A percentile compares a stretch with the other conserved stretches of the same genome.
Conservation (phyloP, 2,888 invertebrate species). For the Drosophila picticornis region DNA sequence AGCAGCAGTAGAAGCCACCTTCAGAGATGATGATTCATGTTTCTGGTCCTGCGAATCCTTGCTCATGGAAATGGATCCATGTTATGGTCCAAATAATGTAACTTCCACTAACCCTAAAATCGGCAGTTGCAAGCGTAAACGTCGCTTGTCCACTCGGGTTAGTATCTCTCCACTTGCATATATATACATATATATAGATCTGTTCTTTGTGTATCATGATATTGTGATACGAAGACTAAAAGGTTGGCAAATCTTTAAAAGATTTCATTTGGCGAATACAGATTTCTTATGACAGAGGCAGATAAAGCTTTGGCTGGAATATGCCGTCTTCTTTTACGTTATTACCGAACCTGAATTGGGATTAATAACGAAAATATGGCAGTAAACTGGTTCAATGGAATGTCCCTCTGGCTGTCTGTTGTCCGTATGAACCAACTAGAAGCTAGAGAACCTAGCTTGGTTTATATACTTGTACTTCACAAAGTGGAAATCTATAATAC, state of each 20-base stretch:
- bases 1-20: constrained; percentile 11
- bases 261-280: not conserved
- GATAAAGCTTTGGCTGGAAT: not conserved
- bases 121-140: constrained; percentile 47
- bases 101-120: constrained; percentile 13
- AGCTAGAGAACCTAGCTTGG: not conserved
- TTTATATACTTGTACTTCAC: not conserved
- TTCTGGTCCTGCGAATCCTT: constrained; percentile 12
- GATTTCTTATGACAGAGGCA: not conserved
- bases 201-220: not conserved
- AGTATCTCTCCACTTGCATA: constrained; percentile 19
- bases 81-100: constrained; percentile 38
- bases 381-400: not conserved
- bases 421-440: not conserved
- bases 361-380: not conserved
- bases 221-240: not conserved
- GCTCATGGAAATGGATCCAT: constrained; percentile 39
- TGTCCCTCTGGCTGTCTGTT: not conserved
- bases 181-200: constrained; percentile 1
- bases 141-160: constrained; percentile 35
- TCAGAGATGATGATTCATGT: constrained; percentile 12
- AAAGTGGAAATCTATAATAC: not conserved
- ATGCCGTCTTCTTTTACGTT: not conserved
- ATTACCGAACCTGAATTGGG: not conserved
- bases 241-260: too few species aligned